Evolutionary conservation across 2,797 vertebrate species (phyloP).

Genomic region (Eupleurogrammus muticus): DNA sequence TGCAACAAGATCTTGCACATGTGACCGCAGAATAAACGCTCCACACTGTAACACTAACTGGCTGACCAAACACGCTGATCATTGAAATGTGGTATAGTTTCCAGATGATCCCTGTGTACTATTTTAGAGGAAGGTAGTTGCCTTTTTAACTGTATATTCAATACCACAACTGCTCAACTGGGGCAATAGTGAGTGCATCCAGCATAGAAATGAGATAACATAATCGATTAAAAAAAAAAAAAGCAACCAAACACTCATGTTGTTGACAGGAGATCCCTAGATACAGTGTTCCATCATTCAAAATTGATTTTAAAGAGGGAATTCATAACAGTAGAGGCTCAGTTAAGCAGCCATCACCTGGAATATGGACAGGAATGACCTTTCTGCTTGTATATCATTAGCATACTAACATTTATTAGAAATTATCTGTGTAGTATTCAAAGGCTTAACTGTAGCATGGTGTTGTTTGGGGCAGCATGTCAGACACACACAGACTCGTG

Average conservation of each 20-base stretch:
- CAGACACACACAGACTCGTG: constrained; percentile 46
- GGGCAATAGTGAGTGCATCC: not conserved
- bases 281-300: constrained; percentile 12
- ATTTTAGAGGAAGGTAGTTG: constrained; percentile 31
- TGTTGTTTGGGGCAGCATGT: constrained; percentile 60
- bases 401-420: constrained; percentile 65
- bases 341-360: constrained; percentile 13
- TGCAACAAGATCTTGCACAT: constrained; percentile 41
- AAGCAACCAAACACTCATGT: constrained; percentile 8
- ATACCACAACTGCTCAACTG: constrained; percentile 45
- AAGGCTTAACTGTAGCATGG: constrained; percentile 48
- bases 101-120: constrained; percentile 41
- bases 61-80: constrained; percentile 32
- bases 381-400: constrained; percentile 58
- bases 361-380: constrained; percentile 39
- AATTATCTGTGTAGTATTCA: constrained; percentile 57
- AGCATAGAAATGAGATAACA: constrained; percentile 29
- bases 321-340: not conserved
- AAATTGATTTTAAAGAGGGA: constrained; percentile 9
- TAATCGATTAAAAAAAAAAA: constrained; percentile 34
- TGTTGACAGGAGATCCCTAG: constrained; percentile 11
- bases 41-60: constrained; percentile 14
- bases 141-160: constrained; percentile 47
- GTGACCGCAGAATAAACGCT: constrained; percentile 18
- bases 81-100: constrained; percentile 35